Base-by-base conservation (phyloP, 1,140 invertebrate genomes). In the Drosophila sulfurigaster region DNA sequence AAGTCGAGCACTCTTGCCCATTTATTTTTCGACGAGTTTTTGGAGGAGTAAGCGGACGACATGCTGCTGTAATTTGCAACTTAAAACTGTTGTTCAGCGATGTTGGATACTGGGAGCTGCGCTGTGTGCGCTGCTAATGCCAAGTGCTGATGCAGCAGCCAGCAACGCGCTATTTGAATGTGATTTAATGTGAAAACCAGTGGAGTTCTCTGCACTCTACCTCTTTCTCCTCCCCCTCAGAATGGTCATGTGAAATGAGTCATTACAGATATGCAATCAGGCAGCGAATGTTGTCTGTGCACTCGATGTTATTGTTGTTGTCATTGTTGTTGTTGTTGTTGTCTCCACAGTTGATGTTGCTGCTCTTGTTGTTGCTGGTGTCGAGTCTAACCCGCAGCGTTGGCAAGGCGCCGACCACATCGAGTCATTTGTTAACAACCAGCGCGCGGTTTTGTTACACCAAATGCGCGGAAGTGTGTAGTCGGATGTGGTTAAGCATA, bases 391-490 rank as follows among this genome's bases (percentile, higher is more conserved):
- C 48, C 71, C 79, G 49, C 70, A 63, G 49, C 57, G 52, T 67
- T 71, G 67, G 62, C 51, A 64, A 78, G 66, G 56, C 54, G 35
- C 13, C 74, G 54, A 83, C 83, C 83, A 64, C 85, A 83, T 79
- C 81, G 85, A 89, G 85, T 88, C 85, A 89, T 88, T 88, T 88
- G 85, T 88, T 88, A 88, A 89, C 85, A 88, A 85, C 76, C 83
- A 83, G 79, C 63, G 81, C 75, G 85, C 81, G 83, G 83, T 83
- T 88, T 88, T 88, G 81, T 79, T 89, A 79, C 85, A 82, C 85
- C 85, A 89, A 89, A 89, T 89, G 85, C 78, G 86, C 85, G 85
- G 85, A 89, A 89, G 85, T 89, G 81, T 88, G 85, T 83, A 89
- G 85, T 89, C 78, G 85, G 85, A 89, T 89, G 85, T 76, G 85